phyloP scores from a whole-genome alignment of 1,140 invertebrate genomes.

The Hyphantria cunea region DNA sequence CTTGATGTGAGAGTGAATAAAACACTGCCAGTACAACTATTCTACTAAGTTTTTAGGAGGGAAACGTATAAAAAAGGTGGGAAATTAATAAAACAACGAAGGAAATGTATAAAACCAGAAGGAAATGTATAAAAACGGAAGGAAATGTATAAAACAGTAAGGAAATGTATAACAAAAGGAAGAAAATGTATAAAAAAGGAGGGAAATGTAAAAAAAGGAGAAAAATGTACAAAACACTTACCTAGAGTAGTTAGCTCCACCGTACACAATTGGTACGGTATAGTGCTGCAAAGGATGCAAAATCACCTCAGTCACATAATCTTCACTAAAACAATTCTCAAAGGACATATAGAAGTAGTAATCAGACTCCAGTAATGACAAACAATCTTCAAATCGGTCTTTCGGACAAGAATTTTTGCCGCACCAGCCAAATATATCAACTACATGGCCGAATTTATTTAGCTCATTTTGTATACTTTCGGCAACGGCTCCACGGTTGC shows the following conservation, averaged over 20 bases:
- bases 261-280: constrained; percentile 59
- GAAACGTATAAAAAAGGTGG: too few relatives aligned
- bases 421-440: constrained; percentile 61
- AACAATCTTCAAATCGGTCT: constrained; percentile 50
- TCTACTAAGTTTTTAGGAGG: too few relatives aligned
- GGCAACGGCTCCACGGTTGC: constrained; percentile 30
- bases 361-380: constrained; percentile 43
- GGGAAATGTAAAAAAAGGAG: too few relatives aligned
- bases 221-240: constrained; percentile 22
- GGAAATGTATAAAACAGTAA: too few relatives aligned
- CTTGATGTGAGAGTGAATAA: too few relatives aligned
- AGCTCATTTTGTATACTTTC: constrained; percentile 40
- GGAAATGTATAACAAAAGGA: too few relatives aligned
- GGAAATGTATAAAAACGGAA: too few relatives aligned
- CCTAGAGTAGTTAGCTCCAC: constrained; percentile 62
- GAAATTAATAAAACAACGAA: too few relatives aligned
- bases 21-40: too few relatives aligned
- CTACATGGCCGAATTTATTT: constrained; percentile 37
- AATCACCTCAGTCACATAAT: constrained; percentile 61
- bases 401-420: constrained; percentile 50
- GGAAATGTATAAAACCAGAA: too few relatives aligned
- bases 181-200: too few relatives aligned
- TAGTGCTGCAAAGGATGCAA: constrained; percentile 54
- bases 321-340: constrained; percentile 54
- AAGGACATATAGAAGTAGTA: constrained; percentile 70